Evolutionary conservation across 2,113 vertebrate species (phyloP), one percentile per base, ranked within the genome.

Genomic region (Phyllostomus discolor): DNA sequence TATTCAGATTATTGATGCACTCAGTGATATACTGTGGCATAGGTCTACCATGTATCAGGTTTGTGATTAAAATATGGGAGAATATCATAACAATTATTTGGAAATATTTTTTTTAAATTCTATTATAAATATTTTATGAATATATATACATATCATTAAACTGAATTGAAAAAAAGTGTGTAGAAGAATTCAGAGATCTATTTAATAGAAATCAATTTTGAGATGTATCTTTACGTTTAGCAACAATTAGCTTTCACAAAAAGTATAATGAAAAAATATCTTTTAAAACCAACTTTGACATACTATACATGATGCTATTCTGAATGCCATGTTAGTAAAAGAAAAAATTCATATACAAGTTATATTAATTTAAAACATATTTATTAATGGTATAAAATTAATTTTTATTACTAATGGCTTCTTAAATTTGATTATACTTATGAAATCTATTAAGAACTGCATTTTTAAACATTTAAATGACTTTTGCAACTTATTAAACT

Each of bases 361-460:
- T 95, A 46, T 67, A 82, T 93, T 93, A 90, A 89, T 93, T 83
- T 88, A 95, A 8, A 97, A 97, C 85, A 76, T 5, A 95, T 26
- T 72, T 96, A 83, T 1, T 94, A 72, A 66, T 96, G 89, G 86
- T 38, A 96, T 91, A 98, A 57, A 62, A 96, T 94, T 26, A 78
- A 35, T 92, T 96, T 96, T 94, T 92, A 96, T 91, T 10, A 95
- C 93, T 93, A 94, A 87, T 92, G 4, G 2, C 17, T 87, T 87
- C 11, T 97, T 46, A 31, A 35, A 94, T 91, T 96, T 96, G n/a
- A 96, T 96, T 75, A 10, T 59, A 83, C 94, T 97, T 95, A 96
- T 96, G 96, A 97, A 97, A 92, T 96, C 43, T 89, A 97, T 76
- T 75, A 96, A 83, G n/a, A 19, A 78, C 90, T 95, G 97, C 76